Evolutionary conservation across 2,797 vertebrate species (phyloP).

Genomic region (Numenius phaeopus): DNA sequence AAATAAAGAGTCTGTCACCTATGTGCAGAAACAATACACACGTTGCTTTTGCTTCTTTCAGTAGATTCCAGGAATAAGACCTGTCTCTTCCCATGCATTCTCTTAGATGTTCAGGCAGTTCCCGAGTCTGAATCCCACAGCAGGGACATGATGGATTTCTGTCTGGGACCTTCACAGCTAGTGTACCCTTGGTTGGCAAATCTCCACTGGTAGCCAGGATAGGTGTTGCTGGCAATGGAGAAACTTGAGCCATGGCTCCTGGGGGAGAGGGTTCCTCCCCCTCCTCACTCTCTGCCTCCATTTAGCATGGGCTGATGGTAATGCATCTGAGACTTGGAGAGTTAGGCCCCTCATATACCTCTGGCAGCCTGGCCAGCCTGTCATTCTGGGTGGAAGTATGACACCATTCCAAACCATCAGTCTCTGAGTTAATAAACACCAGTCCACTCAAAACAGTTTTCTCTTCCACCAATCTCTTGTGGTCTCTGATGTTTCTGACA

Average conservation of each 20-base stretch:
- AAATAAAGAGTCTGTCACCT: not conserved
- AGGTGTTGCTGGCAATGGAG: not conserved
- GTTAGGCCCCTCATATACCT: not conserved
- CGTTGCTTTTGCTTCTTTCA: not conserved
- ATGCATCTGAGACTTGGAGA: not conserved
- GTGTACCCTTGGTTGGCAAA: rapidly evolving
- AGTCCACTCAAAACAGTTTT: not conserved
- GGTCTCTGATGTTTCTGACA: not conserved
- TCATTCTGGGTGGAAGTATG: not conserved
- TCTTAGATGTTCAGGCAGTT: not conserved
- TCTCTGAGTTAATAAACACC: not conserved
- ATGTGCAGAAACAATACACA: not conserved
- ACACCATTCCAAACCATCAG: not conserved
- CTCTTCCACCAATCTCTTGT: not conserved
- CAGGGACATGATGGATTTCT: not conserved
- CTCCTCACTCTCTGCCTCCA: not conserved
- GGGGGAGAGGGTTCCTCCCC: not conserved
- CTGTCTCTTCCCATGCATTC: not conserved
- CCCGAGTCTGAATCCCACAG: not conserved
- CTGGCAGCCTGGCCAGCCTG: not conserved
- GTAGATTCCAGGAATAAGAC: not conserved
- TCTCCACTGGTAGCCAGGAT: not conserved
- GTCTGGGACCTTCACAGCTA: rapidly evolving
- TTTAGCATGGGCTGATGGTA: not conserved
- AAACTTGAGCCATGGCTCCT: not conserved